Evolutionary conservation across 2,797 vertebrate species (phyloP), one percentile per base, ranked within the genome.

Genomic region (Parauchenoglanis ngamensis): DNA sequence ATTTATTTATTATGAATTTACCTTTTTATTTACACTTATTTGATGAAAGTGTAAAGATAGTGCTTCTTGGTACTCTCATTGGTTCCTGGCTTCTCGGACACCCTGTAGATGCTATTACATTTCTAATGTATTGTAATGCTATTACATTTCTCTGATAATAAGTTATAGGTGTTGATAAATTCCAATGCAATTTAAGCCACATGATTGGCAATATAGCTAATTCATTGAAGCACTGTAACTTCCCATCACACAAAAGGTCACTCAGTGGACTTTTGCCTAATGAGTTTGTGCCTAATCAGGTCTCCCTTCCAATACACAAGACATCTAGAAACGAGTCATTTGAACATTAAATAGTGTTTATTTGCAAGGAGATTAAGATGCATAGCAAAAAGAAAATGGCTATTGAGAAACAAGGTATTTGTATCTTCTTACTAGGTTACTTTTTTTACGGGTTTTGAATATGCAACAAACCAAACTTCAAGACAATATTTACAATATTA

Each of bases 301-400:
- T 61, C 19, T 40, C 56, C 56, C 35, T 65, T 11, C 35, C 31
- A 49, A 19, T 81, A 3, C 49, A 49, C 49, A 49, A 49, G 10
- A 87, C 3, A 12, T 82, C 44, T 28, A 5, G 11, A 49, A 10
- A 49, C 49, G 49, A 68, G 21, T 54, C 11, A 52, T 73, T 78
- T 92, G 10, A 86, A 88, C 61, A 90, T 94, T 93, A 93, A 92
- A 94, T 91, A 93, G 23, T 44, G 85, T 87, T 76, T 89, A 95
- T 95, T 94, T 92, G 94, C 83, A 89, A 91, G 89, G 77, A 70
- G 83, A 89, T 89, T 88, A 87, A 86, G 28, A 91, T 83, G 44
- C 83, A 90, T 83, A 82, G 72, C 76, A 86, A 84, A 82, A 23
- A 73, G 78, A 76, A 61, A 59, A 85, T 7, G 87, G 84, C 12